phyloP scores from a whole-genome alignment of 2,113 vertebrate genomes.

The Acrocephalus kingi region DNA sequence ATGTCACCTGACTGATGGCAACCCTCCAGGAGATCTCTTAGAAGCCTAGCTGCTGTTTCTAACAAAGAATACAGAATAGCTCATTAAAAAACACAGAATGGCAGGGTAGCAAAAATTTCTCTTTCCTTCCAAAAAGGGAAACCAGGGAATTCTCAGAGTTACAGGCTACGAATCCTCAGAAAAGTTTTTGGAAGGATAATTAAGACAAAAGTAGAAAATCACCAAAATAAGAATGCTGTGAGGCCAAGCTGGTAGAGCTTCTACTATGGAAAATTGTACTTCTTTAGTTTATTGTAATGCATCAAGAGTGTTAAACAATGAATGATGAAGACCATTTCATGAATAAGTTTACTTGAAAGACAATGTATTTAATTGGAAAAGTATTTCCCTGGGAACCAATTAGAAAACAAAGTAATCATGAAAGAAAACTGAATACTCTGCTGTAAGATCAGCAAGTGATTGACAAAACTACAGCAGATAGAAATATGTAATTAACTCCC shows the following conservation, averaged over 20 bases:
- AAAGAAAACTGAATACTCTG: background rate
- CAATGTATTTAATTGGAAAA: slow-evolving; percentile 1
- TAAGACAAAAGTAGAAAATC: background rate
- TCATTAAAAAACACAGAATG: slow-evolving; percentile 25
- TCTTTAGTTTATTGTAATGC: background rate
- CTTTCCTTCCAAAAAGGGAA: background rate
- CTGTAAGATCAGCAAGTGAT: background rate
- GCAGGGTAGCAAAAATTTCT: background rate
- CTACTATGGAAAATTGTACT: background rate
- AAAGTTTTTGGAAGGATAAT: slow-evolving; percentile 6
- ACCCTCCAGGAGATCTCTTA: slow-evolving; percentile 58
- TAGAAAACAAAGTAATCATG: slow-evolving; percentile 2
- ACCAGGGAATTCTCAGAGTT: background rate
- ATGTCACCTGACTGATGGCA: slow-evolving; percentile 58
- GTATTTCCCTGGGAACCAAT: slow-evolving; percentile 15
- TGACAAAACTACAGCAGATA: background rate
- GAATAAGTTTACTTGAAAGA: slow-evolving; percentile 10
- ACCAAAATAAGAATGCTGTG: background rate
- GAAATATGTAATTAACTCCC: background rate
- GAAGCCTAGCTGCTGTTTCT: background rate
- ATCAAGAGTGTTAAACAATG: background rate
- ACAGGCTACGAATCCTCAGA: background rate
- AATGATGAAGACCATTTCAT: background rate
- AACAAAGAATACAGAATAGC: slow-evolving; percentile 36
- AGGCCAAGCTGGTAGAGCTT: background rate